phyloP scores from a whole-genome alignment of 2,797 vertebrate species.

The Darevskia nairensis region DNA sequence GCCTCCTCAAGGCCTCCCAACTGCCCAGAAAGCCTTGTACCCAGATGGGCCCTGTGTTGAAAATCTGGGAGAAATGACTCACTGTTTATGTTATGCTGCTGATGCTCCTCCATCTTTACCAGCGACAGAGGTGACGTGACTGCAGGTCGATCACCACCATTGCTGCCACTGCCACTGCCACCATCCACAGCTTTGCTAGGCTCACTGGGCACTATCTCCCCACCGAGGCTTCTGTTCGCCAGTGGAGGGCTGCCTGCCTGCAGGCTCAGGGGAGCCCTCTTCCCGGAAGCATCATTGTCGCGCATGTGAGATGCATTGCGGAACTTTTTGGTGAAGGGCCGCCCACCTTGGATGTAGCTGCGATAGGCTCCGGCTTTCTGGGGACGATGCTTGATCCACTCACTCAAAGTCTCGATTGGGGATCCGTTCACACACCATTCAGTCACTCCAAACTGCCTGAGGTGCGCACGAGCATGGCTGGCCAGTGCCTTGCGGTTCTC shows the following conservation, averaged over 20 bases:
- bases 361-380: constrained; percentile 94
- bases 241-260: constrained; percentile 78
- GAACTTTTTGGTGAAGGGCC: constrained; percentile 91
- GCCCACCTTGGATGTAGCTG: constrained; percentile 91
- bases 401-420: constrained; percentile 95
- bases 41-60: background rate
- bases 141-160: constrained; percentile 68
- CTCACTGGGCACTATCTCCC: constrained; percentile 69
- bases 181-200: constrained; percentile 67
- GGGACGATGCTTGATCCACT: constrained; percentile 95
- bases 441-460: constrained; percentile 95
- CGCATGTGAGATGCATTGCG: constrained; percentile 71
- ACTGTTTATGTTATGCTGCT: constrained; percentile 84
- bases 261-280: constrained; percentile 77
- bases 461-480: constrained; percentile 93
- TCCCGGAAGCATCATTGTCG: constrained; percentile 69
- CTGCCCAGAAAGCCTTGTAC: background rate
- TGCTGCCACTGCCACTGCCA: constrained; percentile 23
- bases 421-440: constrained; percentile 98
- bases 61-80: constrained; percentile 75
- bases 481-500: constrained; percentile 96
- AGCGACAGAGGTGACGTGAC: constrained; percentile 69
- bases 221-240: constrained; percentile 73
- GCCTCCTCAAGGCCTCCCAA: background rate
- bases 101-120: constrained; percentile 76